Conservation (phyloP, 2,888 invertebrate species). For the Cerceris ruficornis region DNA sequence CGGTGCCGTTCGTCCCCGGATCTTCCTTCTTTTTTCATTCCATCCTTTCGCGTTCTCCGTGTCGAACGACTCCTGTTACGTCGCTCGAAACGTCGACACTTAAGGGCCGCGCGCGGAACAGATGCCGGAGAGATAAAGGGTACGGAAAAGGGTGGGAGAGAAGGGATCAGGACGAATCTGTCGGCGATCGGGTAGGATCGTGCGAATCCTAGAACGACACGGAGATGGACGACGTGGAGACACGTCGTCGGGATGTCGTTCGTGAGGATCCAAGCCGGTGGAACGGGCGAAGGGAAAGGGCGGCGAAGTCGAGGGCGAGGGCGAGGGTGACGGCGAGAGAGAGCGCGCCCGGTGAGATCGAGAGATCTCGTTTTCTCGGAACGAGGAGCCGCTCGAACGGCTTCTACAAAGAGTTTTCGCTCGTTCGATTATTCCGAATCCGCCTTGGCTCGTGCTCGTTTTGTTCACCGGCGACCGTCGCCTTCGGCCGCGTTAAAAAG, state of each 20-base stretch:
- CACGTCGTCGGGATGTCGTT: conserved; percentile 58
- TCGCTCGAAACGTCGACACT: conserved; percentile 64
- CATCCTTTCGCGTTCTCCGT: conserved; percentile 46
- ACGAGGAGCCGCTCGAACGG: conserved; percentile 63
- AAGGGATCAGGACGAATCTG: conserved; percentile 62
- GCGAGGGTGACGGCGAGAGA: conserved; percentile 14
- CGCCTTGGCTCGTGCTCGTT: conserved; percentile 63
- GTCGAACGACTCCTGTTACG: conserved; percentile 61
- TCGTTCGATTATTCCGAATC: conserved; percentile 75
- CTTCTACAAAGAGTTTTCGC: conserved; percentile 73
- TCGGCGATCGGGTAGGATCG: conserved; percentile 63
- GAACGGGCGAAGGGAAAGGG: conserved; percentile 8
- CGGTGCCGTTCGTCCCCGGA: conserved; percentile 23
- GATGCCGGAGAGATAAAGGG: conserved; percentile 48
- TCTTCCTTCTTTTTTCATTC: conserved; percentile 38
- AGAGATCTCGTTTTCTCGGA: conserved; percentile 75
- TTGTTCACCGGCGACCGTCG: conserved; percentile 62
- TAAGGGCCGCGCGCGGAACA: conserved; percentile 50
- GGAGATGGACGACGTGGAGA: conserved; percentile 70
- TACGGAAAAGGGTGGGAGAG: background rate
- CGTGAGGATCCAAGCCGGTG: conserved; percentile 1
- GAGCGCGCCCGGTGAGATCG: conserved; percentile 53
- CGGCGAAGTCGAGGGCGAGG: conserved; percentile 1
- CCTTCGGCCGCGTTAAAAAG: conserved; percentile 66
- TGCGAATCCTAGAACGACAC: conserved; percentile 72